Evolutionary conservation across 2,113 vertebrate species (phyloP), one percentile per base, ranked within the genome.

Genomic region (Amphilophus citrinellus): DNA sequence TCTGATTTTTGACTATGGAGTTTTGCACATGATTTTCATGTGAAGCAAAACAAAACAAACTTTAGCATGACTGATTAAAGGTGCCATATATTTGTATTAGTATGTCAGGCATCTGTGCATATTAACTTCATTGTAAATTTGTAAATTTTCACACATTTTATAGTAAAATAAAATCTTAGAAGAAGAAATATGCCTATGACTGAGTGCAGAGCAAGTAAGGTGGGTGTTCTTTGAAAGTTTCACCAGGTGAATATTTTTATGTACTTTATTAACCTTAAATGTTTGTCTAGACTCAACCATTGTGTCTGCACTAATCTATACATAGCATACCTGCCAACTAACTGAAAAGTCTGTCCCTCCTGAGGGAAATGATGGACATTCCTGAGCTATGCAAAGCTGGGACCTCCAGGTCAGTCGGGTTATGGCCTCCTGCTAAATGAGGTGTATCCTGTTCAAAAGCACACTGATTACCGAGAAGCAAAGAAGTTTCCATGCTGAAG

Each of bases 341-440:
- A n/a, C 13, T 82, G 24, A 84, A 76, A 58, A n/a, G 47, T 58
- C 71, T 8, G 22, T 59, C 56, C 57, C 57, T 60, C 53, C 61
- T 10, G 73, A 6, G 86, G 77, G 58, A 75, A 35, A 79, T 73
- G 13, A 18, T 68, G 75, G 58, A 88, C 87, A 93, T 94, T 89
- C 88, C 87, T 83, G 22, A 62, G 58, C 76, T 82, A 37, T 87
- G 42, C 57, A 86, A 89, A 87, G 86, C 66, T 61, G 81, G 62
- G 79, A 80, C 87, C 85, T 58, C 61, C 56, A 63, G 86, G 60
- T 91, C 84, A 82, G 20, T 57, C 44, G 56, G 89, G 91, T 89
- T 86, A 84, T 13, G 83, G 80, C 80, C 82, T 89, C 83, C 8
- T 58, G 62, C 71, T 90, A 88, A 92, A 91, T 90, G 87, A 91